A percentile compares a stretch with the other conserved stretches of the same genome.
Evolutionary conservation across 1,140 invertebrate species (phyloP).

Genomic region (Metaphire vulgaris): DNA sequence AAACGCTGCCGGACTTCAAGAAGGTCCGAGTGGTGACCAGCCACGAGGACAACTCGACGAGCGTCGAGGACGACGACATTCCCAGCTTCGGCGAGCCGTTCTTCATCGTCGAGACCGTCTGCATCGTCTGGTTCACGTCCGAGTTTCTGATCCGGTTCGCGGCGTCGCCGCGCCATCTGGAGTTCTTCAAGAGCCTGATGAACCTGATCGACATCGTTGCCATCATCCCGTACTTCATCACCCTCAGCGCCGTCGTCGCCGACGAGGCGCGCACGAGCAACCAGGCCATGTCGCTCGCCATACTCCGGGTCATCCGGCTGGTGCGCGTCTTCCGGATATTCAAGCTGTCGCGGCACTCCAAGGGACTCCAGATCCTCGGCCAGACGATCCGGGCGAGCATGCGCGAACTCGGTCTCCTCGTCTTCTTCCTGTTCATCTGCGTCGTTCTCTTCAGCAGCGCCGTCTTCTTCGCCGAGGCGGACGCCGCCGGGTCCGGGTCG

Average conservation of each 20-base stretch:
- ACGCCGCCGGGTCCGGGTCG: slow-evolving; percentile 89
- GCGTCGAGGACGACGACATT: slow-evolving; percentile 41
- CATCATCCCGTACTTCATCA: slow-evolving; percentile 99
- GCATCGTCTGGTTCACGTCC: slow-evolving; percentile 48
- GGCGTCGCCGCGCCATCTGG: slow-evolving; percentile 46
- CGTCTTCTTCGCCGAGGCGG: slow-evolving; percentile 96
- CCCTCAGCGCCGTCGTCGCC: slow-evolving; percentile 60
- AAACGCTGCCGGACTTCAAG: slow-evolving; percentile 72
- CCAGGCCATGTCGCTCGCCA: slow-evolving; percentile 40
- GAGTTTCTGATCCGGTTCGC: slow-evolving; percentile 43
- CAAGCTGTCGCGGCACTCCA: too few relatives aligned
- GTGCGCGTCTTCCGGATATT: too few relatives aligned
- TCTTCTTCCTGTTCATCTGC: too few relatives aligned
- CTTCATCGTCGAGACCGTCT: too few relatives aligned
- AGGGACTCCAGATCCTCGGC: too few relatives aligned
- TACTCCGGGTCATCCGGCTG: too few relatives aligned
- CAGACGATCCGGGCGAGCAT: too few relatives aligned
- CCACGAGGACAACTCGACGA: too few relatives aligned
- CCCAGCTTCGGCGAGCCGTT: slow-evolving; percentile 22
- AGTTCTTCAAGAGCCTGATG: slow-evolving; percentile 70
- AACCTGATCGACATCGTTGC: slow-evolving; percentile 97
- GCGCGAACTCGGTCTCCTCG: too few relatives aligned
- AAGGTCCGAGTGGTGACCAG: neutral
- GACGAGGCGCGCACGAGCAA: slow-evolving; percentile 33
- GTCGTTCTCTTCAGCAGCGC: slow-evolving; percentile 95